phyloP scores from a whole-genome alignment of 2,797 vertebrate species.

The Rhinatrema bivittatum region DNA sequence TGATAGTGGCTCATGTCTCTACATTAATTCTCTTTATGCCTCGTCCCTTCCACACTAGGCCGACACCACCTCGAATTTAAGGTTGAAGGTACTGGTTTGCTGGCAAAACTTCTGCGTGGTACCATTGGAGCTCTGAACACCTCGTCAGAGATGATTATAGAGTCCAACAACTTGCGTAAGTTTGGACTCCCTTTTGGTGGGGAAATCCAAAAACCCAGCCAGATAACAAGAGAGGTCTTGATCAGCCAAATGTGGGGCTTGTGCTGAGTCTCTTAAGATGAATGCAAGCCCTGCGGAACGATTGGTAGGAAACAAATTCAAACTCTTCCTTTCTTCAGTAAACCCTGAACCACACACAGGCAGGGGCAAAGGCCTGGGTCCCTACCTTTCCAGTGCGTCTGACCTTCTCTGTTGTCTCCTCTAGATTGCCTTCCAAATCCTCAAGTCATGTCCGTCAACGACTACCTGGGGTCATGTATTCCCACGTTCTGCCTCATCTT shows the following conservation, averaged over 20 bases:
- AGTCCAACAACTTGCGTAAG: constrained; percentile 63
- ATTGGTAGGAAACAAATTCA: no score
- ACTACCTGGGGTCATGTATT: constrained; percentile 40
- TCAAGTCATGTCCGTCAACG: constrained; percentile 20
- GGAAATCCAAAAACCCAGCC: fast-evolving
- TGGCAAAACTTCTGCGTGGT: constrained; percentile 66
- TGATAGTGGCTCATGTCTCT: no score
- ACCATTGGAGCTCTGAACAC: constrained; percentile 72
- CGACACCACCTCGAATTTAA: constrained; percentile 66
- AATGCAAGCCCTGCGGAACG: no score
- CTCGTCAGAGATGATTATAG: constrained; percentile 41
- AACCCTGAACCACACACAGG: no score
- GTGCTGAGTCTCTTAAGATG: no score
- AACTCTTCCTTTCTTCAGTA: no score
- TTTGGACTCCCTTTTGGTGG: not conserved
- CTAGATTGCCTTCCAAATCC: constrained; percentile 64
- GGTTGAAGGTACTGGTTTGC: constrained; percentile 66
- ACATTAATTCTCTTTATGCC: fast-evolving
- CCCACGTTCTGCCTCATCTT: constrained; percentile 43
- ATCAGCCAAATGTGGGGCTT: not conserved
- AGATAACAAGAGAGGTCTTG: no score
- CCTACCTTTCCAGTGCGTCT: not conserved
- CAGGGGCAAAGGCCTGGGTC: not conserved
- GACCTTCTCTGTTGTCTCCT: not conserved
- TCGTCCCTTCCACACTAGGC: constrained; percentile 15